These are phyloP conservation scores for Drosophila aldrichi DNA, from an alignment of 2,888 invertebrate genomes.

Conservation along the genomic window DNA sequence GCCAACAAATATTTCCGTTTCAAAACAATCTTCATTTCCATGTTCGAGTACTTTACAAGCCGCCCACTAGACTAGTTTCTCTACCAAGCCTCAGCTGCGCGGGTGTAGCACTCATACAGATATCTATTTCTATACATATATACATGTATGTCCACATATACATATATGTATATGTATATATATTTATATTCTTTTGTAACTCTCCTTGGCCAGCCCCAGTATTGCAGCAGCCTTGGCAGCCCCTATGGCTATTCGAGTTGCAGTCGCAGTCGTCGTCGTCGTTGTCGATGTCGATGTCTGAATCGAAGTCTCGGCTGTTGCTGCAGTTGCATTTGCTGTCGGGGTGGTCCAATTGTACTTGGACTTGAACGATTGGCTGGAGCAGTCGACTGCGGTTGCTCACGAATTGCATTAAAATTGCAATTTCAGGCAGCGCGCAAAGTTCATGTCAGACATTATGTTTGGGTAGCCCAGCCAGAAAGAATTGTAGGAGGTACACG, in stretches of 20 bases:
- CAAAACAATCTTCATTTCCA: neutral
- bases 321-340: constrained; percentile 38
- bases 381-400: constrained; percentile 50
- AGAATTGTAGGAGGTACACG: constrained; percentile 65
- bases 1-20: too few relatives aligned
- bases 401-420: constrained; percentile 85
- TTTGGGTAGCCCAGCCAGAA: constrained; percentile 35
- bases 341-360: constrained; percentile 82
- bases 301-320: constrained; percentile 11
- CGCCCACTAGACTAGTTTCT: constrained; percentile 42
- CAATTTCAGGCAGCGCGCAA: constrained; percentile 83
- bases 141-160: neutral
- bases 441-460: constrained; percentile 83
- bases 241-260: constrained; percentile 42
- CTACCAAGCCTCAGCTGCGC: constrained; percentile 29
- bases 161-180: neutral
- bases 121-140: neutral
- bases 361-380: constrained; percentile 77
- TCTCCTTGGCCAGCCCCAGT: constrained; percentile 38
- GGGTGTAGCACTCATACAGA: constrained; percentile 19
- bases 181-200: neutral
- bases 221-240: constrained; percentile 26
- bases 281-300: constrained; percentile 34
- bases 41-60: constrained; percentile 32
- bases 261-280: constrained; percentile 4